Evolutionary conservation across 2,888 invertebrate species (phyloP), one percentile per base, ranked within the genome.

Genomic region (Cryptocheilus praepositus): DNA sequence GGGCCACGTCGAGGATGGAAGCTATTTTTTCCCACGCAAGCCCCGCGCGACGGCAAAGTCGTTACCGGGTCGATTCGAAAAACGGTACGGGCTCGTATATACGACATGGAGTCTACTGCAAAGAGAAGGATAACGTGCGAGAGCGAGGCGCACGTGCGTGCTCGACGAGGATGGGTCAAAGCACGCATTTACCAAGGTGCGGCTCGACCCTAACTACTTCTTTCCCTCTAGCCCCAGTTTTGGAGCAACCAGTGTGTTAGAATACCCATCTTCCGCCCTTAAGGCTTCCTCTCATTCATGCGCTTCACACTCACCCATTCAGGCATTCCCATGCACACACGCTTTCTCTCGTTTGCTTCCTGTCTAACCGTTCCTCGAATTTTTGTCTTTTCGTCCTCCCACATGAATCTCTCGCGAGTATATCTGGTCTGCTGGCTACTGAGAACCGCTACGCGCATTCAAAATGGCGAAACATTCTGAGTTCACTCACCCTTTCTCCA

Each of bases 361-460:
- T 45, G 45, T 45, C 25, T 25, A 25, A 25, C 25, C 25, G 25
- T 25, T 49, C 18, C 49, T 4, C 16, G 2, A 2, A 4, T 49
- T 49, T 49, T 11, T 36, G 3, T 11, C 49, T 49, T n/a, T 13
- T 49, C 4, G 18, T 49, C 18, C 49, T 49, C 49, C 49, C 49
- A 18, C 49, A 18, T n/a, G 49, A 49, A 49, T 49, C 49, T 49
- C 49, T 49, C 18, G 16, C n/a, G 49, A 49, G 49, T 49, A 49
- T 49, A 18, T 49, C 49, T 49, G 49, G 49, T 49, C 49, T 16
- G 49, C 49, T 49, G 49, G 49, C 49, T 16, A 16, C 16, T 49
- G 49, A 16, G 36, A 36, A 36, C 4, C 11, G 11, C 36, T 36
- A 7, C 11, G 36, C 36, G 36, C 36, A 11, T 36, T 36, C 36